Evolutionary conservation across 1,140 invertebrate genomes (phyloP).

Genomic region (Rhyzopertha dominica): DNA sequence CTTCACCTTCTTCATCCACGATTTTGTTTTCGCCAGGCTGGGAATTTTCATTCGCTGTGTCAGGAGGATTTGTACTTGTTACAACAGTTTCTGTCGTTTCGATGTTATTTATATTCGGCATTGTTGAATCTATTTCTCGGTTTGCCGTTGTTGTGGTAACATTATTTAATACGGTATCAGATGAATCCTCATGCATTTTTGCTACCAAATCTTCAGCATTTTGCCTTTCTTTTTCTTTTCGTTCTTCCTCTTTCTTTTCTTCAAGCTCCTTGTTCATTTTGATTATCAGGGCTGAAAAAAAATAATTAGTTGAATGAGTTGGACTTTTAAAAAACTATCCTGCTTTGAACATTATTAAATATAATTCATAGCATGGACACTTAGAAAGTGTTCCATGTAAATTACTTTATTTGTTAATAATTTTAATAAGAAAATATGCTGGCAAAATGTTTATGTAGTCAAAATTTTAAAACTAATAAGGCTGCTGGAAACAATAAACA

Average conservation of each 20-base stretch:
- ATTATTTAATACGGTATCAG: too few species aligned
- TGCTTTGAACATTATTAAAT: neutral
- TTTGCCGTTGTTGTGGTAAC: slow-evolving; percentile 11
- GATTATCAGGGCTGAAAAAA: slow-evolving; percentile 48
- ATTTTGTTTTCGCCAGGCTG: slow-evolving; percentile 26
- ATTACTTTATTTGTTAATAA: too few species aligned
- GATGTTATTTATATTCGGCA: slow-evolving; percentile 7
- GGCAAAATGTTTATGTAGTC: too few species aligned
- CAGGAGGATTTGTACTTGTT: slow-evolving; percentile 24
- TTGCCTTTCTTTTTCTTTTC: slow-evolving; percentile 50
- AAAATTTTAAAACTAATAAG: too few species aligned
- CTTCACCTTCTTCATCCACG: slow-evolving; percentile 46
- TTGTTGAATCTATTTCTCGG: slow-evolving; percentile 8
- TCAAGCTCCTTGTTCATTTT: slow-evolving; percentile 54
- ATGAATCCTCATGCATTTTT: slow-evolving; percentile 48
- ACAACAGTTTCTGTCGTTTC: slow-evolving; percentile 29
- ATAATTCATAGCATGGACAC: too few species aligned
- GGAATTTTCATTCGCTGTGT: slow-evolving; percentile 17
- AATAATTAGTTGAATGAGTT: too few species aligned
- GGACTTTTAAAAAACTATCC: neutral
- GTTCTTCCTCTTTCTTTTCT: slow-evolving; percentile 52
- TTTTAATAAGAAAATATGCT: too few species aligned
- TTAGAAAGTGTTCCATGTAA: too few species aligned
- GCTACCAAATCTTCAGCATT: slow-evolving; percentile 53
- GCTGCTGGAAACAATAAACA: too few species aligned